Evolutionary conservation across 2,888 invertebrate species (phyloP).

Genomic region (Phaonia tiefii): DNA sequence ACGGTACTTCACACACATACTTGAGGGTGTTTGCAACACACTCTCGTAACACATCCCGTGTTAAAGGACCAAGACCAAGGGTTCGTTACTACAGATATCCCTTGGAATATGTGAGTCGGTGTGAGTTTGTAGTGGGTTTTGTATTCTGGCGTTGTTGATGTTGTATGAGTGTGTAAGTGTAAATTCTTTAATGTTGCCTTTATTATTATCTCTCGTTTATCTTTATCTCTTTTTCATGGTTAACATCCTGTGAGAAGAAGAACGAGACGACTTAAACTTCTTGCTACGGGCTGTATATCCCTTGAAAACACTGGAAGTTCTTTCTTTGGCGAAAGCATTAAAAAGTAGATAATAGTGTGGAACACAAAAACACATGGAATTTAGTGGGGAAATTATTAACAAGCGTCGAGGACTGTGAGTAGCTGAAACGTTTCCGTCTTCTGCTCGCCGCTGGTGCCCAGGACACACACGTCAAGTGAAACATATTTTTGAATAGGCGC

Average conservation of each 20-base stretch:
- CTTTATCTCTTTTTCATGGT: conserved; percentile 41
- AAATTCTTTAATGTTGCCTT: conserved; percentile 32
- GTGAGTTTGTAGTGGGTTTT: too few species aligned
- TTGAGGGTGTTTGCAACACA: background rate
- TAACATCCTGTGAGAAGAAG: conserved; percentile 48
- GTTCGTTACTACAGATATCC: too few species aligned
- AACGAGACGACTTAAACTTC: background rate
- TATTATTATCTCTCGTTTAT: conserved; percentile 37
- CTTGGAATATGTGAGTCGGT: background rate
- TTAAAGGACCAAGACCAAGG: background rate
- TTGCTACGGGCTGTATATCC: background rate
- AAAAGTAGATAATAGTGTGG: background rate
- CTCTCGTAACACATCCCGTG: background rate
- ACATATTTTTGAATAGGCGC: conserved; percentile 28
- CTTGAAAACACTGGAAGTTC: background rate
- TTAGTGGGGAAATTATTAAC: conserved; percentile 47
- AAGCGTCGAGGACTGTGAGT: conserved; percentile 9
- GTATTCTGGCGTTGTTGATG: too few species aligned
- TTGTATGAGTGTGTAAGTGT: too few species aligned
- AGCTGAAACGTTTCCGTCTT: conserved; percentile 21
- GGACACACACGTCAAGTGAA: background rate
- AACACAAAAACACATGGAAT: background rate
- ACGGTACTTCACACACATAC: background rate
- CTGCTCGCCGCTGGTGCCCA: conserved; percentile 30
- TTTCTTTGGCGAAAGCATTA: background rate